Base-by-base conservation (phyloP, 2,888 invertebrate species). In the Macropis europaea region DNA sequence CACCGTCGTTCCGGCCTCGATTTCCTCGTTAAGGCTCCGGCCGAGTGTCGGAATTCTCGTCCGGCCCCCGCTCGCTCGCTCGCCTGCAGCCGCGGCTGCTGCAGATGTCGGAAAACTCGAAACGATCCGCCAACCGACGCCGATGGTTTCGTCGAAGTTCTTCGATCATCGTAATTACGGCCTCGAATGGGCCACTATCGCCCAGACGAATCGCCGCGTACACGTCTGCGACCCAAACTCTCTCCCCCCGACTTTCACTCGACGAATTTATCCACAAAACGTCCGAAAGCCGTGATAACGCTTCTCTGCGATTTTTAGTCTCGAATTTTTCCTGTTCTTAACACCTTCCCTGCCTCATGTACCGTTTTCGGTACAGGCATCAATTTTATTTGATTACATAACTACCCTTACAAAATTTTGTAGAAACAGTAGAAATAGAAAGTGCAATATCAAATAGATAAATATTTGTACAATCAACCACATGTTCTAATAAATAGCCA, bases 111-210 rank as follows among this genome's bases (percentile, higher is more conserved):
- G 79, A 77, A 77, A 77, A 74, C 75, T 78, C 60, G 68, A 69
- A 69, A 71, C 76, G 68, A 63, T 75, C 71, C 62, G 66, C 32
- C 42, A 43, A 56, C 69, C 56, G 66, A 61, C 69, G 40, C 15
- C 13, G 69, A 53, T 59, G 66, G n/a, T 67, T 57, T 53, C 75
- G 64, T 72, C 66, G 36, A 80, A 79, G 59, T 79, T 79, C 70
- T 73, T 66, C 78, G 81, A 80, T 76, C 81, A 66, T 69, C 62
- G 78, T 63, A 78, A 80, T 80, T 77, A 67, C 76, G 50, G 26
- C 36, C 57, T 30, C 28, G 63, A 75, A 75, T 62, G 50, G 28
- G n/a, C 3, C 1, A 4, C 1, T 1, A 4, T 13, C 34, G 15
- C 28, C 11, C 5, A 3, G 70, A 76, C 54, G 69, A 59, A 76